phyloP scores from a whole-genome alignment of 2,888 invertebrate species.

The Julus scanicus region DNA sequence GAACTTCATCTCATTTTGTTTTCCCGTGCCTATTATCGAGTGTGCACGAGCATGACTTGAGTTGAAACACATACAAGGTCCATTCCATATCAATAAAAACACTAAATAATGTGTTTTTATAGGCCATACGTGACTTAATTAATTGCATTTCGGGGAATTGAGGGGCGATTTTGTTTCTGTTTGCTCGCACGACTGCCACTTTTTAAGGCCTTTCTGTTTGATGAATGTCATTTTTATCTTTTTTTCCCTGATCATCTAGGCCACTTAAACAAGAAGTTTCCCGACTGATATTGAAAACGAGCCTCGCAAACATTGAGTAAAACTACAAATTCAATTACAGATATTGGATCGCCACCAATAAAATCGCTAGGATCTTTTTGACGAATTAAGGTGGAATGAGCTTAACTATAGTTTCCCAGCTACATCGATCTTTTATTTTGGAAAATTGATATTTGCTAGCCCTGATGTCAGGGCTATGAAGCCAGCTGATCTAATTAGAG shows the following conservation, averaged over 20 bases:
- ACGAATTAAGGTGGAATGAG: background rate
- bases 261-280: constrained; percentile 31
- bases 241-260: background rate
- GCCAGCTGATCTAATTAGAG: background rate
- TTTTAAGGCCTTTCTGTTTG: constrained; percentile 24
- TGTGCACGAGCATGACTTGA: no score
- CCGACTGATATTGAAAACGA: constrained; percentile 24
- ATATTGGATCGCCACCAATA: background rate
- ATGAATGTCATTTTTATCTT: constrained; percentile 7
- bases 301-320: background rate
- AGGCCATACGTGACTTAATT: background rate
- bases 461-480: background rate
- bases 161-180: constrained; percentile 5
- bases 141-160: constrained; percentile 19
- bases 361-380: background rate
- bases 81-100: constrained; percentile 30
- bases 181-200: constrained; percentile 8
- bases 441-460: background rate
- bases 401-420: background rate
- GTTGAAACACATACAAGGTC: background rate
- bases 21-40: no score
- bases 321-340: constrained; percentile 3
- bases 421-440: constrained; percentile 11
- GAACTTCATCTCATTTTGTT: no score
- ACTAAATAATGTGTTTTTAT: constrained; percentile 8